A percentile compares a stretch with the other conserved stretches of the same genome.
These are phyloP conservation scores for Neodontobutis hainanensis DNA, from an alignment of 2,113 vertebrate genomes.

Conservation along the genomic window DNA sequence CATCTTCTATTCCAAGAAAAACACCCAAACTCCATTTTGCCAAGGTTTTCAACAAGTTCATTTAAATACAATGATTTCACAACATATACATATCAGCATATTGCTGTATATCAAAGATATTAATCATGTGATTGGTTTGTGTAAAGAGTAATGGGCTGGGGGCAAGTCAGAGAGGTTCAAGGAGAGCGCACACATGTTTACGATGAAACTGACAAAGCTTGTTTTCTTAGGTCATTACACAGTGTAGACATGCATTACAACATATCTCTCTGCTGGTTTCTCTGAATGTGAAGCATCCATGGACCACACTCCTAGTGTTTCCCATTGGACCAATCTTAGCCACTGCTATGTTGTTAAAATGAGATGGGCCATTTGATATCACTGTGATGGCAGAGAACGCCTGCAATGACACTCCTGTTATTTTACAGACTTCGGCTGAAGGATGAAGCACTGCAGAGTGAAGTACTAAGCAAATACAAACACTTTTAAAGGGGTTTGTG, in stretches of 20 bases:
- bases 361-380: slow-evolving; percentile 62
- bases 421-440: slow-evolving; percentile 68
- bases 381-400: slow-evolving; percentile 61
- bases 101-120: slow-evolving; percentile 51
- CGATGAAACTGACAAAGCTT: slow-evolving; percentile 21
- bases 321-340: slow-evolving; percentile 65
- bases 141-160: slow-evolving; percentile 2
- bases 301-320: slow-evolving; percentile 33
- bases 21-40: slow-evolving; percentile 52
- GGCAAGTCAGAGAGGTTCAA: slow-evolving; percentile 17
- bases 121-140: slow-evolving; percentile 34
- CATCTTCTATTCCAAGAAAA: slow-evolving; percentile 57
- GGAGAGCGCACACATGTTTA: slow-evolving; percentile 38
- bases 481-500: not conserved
- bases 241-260: slow-evolving; percentile 30
- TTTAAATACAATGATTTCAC: slow-evolving; percentile 42
- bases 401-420: slow-evolving; percentile 63
- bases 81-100: slow-evolving; percentile 59
- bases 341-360: slow-evolving; percentile 63
- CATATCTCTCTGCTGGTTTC: slow-evolving; percentile 26
- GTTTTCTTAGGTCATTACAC: slow-evolving; percentile 28
- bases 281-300: slow-evolving; percentile 44
- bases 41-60: slow-evolving; percentile 53
- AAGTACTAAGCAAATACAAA: slow-evolving; percentile 30
- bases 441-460: slow-evolving; percentile 32